Evolutionary conservation across 2,113 vertebrate species (phyloP).

Genomic region (Phyllopteryx taeniolatus): DNA sequence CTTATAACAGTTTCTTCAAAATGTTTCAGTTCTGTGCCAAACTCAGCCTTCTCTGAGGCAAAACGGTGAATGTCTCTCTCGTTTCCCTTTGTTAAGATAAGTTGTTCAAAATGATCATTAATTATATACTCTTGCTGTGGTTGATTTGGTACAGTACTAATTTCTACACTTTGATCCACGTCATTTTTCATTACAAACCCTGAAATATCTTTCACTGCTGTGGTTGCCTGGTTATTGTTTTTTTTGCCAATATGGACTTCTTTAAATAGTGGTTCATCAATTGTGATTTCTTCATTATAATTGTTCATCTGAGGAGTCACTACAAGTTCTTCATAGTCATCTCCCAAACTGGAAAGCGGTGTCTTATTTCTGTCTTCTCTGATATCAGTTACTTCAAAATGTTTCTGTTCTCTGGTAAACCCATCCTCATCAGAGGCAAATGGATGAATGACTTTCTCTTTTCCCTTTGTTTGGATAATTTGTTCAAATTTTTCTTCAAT

Average conservation of each 20-base stretch:
- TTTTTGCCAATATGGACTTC: constrained; percentile 32
- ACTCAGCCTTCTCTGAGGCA: neutral
- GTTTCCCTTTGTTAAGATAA: too few relatives aligned
- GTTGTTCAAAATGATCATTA: constrained; percentile 52
- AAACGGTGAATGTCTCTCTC: too few relatives aligned
- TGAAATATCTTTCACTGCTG: constrained; percentile 40
- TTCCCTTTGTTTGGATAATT: constrained; percentile 34
- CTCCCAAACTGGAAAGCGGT: neutral
- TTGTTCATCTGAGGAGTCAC: neutral
- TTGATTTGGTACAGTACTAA: constrained; percentile 28
- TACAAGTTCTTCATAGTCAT: neutral
- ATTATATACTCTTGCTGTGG: constrained; percentile 38
- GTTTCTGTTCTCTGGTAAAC: neutral
- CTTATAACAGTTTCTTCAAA: neutral
- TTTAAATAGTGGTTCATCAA: constrained; percentile 1
- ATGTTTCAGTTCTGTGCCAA: neutral
- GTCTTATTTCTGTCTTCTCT: neutral
- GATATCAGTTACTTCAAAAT: neutral
- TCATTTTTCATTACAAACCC: constrained; percentile 71
- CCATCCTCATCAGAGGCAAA: neutral
- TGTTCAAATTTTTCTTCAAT: constrained; percentile 47
- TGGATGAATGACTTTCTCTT: constrained; percentile 42
- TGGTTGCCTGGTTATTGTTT: constrained; percentile 27
- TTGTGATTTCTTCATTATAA: constrained; percentile 4
- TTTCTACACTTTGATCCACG: constrained; percentile 49